These are phyloP conservation scores for Toxotes jaculatrix DNA, from an alignment of 2,113 vertebrate genomes.

Conservation along the genomic window DNA sequence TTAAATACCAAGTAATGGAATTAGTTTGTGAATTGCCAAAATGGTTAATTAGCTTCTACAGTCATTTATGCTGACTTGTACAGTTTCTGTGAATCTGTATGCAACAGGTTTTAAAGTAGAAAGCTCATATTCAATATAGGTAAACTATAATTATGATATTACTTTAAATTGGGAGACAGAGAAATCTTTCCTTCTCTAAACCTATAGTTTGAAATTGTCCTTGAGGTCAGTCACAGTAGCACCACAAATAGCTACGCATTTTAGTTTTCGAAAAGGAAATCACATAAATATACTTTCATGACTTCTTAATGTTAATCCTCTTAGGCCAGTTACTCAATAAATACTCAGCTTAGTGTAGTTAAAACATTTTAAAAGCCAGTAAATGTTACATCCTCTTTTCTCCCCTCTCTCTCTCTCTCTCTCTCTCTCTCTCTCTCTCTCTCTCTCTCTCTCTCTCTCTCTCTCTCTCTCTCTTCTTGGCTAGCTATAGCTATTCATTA, in stretches of 20 bases:
- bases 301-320: slow-evolving; percentile 67
- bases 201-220: slow-evolving; percentile 38
- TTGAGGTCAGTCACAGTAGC: slow-evolving; percentile 29
- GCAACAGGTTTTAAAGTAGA: slow-evolving; percentile 52
- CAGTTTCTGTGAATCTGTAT: slow-evolving; percentile 18
- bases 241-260: slow-evolving; percentile 29
- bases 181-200: slow-evolving; percentile 10
- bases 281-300: slow-evolving; percentile 51
- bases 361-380: slow-evolving; percentile 65
- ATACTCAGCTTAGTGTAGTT: slow-evolving; percentile 60
- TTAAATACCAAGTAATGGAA: slow-evolving; percentile 73
- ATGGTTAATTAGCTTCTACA: slow-evolving; percentile 58
- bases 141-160: slow-evolving; percentile 24
- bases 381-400: slow-evolving; percentile 59
- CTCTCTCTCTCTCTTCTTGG: slow-evolving; percentile 66
- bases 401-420: slow-evolving; percentile 30
- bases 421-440: slow-evolving; percentile 46
- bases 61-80: slow-evolving; percentile 33
- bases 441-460: slow-evolving; percentile 43
- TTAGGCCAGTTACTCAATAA: slow-evolving; percentile 71
- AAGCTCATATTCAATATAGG: slow-evolving; percentile 9
- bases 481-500: slow-evolving; percentile 82
- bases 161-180: slow-evolving; percentile 2
- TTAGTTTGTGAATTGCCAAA: slow-evolving; percentile 67
- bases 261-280: slow-evolving; percentile 37